Percentiles rank a stretch among this genome's conserved stretches.
phyloP scores from a whole-genome alignment of 2,888 invertebrate species.

The Antheraea yamamai region DNA sequence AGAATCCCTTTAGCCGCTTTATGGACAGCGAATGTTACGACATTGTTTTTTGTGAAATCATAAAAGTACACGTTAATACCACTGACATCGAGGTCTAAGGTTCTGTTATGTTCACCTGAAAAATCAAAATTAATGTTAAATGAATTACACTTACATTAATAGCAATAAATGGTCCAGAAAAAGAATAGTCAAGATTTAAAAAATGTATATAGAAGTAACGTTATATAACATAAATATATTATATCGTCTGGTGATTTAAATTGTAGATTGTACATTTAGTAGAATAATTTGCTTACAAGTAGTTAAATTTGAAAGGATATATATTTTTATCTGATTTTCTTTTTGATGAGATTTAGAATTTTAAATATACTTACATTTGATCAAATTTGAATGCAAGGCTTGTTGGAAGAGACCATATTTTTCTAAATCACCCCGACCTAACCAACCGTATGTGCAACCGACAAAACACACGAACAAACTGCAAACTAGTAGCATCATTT shows the following conservation, averaged over 20 bases:
- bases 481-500: constrained; percentile 24
- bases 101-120: constrained; percentile 59
- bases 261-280: not conserved
- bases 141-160: too few species aligned
- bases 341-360: not conserved
- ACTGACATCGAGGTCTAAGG: constrained; percentile 58
- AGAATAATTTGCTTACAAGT: not conserved
- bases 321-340: not conserved
- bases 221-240: not conserved
- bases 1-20: constrained; percentile 59
- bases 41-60: constrained; percentile 53
- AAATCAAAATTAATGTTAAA: not conserved
- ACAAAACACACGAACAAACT: constrained; percentile 25
- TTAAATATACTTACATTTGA: constrained; percentile 62
- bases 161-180: too few species aligned
- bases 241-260: not conserved
- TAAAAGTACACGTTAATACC: constrained; percentile 64
- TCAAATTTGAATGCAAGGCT: constrained; percentile 54
- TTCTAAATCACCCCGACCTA: constrained; percentile 49
- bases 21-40: constrained; percentile 49
- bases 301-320: not conserved
- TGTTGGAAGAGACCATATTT: constrained; percentile 68
- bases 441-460: constrained; percentile 11
- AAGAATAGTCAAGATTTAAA: too few species aligned
- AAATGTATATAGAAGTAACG: too few species aligned